Evolutionary conservation across 2,888 invertebrate genomes (phyloP), one percentile per base, ranked within the genome.

Genomic region (Lamellibrachia columna): DNA sequence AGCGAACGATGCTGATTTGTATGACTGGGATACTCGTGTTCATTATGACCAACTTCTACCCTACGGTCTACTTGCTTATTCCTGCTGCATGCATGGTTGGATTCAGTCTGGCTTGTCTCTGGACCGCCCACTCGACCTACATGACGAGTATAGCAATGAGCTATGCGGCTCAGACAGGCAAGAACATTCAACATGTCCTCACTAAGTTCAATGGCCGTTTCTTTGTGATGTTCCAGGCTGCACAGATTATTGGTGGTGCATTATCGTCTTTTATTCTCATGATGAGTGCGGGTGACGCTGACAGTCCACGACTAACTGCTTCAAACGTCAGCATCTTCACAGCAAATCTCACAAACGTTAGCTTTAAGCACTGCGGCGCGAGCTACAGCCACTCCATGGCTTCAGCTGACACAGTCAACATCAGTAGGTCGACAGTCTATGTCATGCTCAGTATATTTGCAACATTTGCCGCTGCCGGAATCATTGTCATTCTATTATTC

Each of bases 111-210:
- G 96, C 96, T 7, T 93, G 95, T 55, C 93, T 96, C 90, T 96
- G 96, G 96, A 96, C 96, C 91, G 95, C 96, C 6, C 94, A 96
- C 91, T 95, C 95, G 53, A 96, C 96, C 0, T 96, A 96, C 93
- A 94, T 96, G 11, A 95, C 96, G 7, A 95, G 95, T 92, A 94
- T 96, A 7, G 95, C 96, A 2, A 92, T 94, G 6, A 94, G 95
- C 40, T 95, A 95, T 93, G 95, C 96, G 0, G 92, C 94, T 7
- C 94, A 94, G 92, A 95, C 94, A 75, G 94, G 94, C 28, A 94
- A 95, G 92, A 93, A 93, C 28, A 93, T 95, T 7, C 94, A 94
- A 22, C 93, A 94, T 91, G 95, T 95, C 2, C 94, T 95, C 60
- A 95, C 95, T 92, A 95, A 94, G 90, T 96, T 95, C 94, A 96